These are phyloP conservation scores for Chaetodon trifasciatus DNA, from an alignment of 2,797 vertebrate species.

Conservation along the genomic window DNA sequence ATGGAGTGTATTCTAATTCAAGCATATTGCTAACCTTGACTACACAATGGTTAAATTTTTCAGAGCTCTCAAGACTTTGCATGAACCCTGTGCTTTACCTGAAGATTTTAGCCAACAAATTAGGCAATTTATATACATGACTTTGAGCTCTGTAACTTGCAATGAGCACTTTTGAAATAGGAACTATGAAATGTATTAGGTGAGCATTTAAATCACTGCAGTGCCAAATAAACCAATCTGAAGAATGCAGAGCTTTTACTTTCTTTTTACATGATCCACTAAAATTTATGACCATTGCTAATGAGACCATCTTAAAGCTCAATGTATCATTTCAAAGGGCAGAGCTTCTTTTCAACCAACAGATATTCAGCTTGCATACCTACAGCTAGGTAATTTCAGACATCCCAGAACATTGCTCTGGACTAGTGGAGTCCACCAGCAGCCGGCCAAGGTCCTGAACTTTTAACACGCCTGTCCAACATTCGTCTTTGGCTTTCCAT, in stretches of 20 bases:
- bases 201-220: neutral
- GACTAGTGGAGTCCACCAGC: constrained; percentile 47
- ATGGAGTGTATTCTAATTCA: no score
- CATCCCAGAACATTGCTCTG: constrained; percentile 36
- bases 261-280: neutral
- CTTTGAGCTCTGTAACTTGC: no score
- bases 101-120: no score
- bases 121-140: no score
- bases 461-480: constrained; percentile 71
- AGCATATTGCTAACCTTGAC: no score
- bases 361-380: constrained; percentile 20
- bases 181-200: no score
- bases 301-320: constrained; percentile 15
- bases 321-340: constrained; percentile 24
- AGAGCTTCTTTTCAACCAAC: neutral
- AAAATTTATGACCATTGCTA: constrained; percentile 10
- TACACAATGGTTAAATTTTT: no score
- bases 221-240: neutral
- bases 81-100: no score
- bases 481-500: constrained; percentile 68
- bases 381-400: constrained; percentile 26
- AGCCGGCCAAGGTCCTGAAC: constrained; percentile 67
- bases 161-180: no score
- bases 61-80: no score
- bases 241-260: neutral